Evolutionary conservation across 2,797 vertebrate species (phyloP), one percentile per base, ranked within the genome.

Genomic region (Morus bassanus): DNA sequence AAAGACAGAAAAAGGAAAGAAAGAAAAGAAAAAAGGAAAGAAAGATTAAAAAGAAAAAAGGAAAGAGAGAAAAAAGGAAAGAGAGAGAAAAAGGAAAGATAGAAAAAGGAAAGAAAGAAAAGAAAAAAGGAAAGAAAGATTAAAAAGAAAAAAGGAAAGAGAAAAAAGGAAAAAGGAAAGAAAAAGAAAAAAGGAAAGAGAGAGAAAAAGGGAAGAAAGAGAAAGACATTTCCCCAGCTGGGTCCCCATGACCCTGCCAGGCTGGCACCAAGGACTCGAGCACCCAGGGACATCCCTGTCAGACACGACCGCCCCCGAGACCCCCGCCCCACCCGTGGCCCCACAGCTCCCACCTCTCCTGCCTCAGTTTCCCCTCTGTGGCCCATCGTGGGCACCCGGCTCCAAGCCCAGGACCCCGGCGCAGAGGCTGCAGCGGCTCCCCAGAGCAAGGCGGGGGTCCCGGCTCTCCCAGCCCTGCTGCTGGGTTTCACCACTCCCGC

Each of bases 101-200:
- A 19, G 23, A 33, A 11, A 33, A 43, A 7, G 23, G 9, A 25
- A 9, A 9, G 7, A 15, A 39, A 7, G 12, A 39, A 15, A 21
- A 11, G 7, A 7, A 3, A 8, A n/a, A 8, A 3, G 6, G 19
- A 33, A 35, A 5, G 1, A 14, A 10, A 6, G 14, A 6, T 7
- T 1, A 9, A 6, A 13, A 4, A 13, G 7, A 14, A 15, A 8
- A 3, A 19, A 10, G 8, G 3, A 6, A 2, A 10, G 10, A 7
- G 15, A 9, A 4, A 30, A 41, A 12, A 23, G 5, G 18, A 8
- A 7, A 6, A 19, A 33, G 7, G 21, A 33, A 16, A 16, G 4
- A 8, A 13, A 4, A 30, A 6, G 3, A 10, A 4, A 2, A 51
- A 45, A 18, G 43, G 24, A 51, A 9, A 33, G 6, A 9, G 15